A percentile compares a stretch with the other conserved stretches of the same genome.
phyloP scores from a whole-genome alignment of 2,888 invertebrate genomes.

The Rhamphomyia laevipes region DNA sequence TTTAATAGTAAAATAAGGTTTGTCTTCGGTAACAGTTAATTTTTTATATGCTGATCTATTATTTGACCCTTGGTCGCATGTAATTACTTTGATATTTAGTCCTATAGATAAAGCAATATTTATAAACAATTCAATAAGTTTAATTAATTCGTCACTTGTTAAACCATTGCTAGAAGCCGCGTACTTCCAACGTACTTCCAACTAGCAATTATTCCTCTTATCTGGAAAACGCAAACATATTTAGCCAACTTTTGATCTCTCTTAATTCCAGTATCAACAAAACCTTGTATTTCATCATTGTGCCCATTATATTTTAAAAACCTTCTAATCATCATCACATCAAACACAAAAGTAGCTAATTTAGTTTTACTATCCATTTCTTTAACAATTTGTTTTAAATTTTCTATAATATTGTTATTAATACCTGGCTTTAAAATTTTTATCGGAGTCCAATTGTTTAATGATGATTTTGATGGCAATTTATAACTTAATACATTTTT shows the following conservation, averaged over 20 bases:
- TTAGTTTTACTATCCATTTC: constrained; percentile 1
- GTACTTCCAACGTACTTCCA: neutral
- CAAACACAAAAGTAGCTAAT: constrained; percentile 1
- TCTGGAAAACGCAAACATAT: constrained; percentile 1
- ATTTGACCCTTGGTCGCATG: neutral
- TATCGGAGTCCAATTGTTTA: constrained; percentile 1
- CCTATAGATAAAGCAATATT: neutral
- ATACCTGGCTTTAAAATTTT: constrained; percentile 2
- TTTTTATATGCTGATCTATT: neutral
- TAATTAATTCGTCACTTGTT: neutral
- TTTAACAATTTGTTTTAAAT: neutral
- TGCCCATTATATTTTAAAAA: neutral
- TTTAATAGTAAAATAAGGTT: too few species aligned
- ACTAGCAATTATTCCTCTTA: neutral
- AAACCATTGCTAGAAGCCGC: neutral
- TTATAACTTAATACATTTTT: neutral
- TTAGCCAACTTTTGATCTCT: neutral
- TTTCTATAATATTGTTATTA: neutral
- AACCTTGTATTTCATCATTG: constrained; percentile 2
- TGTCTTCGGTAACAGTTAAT: too few species aligned
- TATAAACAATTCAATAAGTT: neutral
- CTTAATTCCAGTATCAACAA: neutral
- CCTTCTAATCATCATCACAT: constrained; percentile 4
- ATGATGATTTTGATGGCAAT: constrained; percentile 3
- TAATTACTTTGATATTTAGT: neutral